phyloP scores from a whole-genome alignment of 2,113 vertebrate species.

The Proteles cristata region DNA sequence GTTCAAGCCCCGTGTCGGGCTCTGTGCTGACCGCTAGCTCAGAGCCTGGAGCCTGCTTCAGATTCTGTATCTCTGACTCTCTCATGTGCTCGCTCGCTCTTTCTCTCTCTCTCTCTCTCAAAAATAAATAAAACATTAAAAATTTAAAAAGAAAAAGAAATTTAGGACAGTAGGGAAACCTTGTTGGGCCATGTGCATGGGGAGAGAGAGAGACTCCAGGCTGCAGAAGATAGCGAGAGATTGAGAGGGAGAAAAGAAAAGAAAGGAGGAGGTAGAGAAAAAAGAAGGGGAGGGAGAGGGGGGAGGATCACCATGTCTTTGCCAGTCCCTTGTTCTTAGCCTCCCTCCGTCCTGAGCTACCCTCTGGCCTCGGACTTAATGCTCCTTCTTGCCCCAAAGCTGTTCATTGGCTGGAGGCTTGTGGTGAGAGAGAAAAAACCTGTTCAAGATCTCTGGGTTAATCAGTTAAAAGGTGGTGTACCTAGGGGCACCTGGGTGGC shows the following conservation, averaged over 20 bases:
- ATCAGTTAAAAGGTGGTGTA: neutral
- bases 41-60: no score
- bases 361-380: neutral
- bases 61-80: no score
- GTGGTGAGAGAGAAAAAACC: neutral
- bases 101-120: no score
- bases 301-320: neutral
- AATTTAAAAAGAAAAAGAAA: no score
- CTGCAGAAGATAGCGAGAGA: neutral
- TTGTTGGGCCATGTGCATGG: accelerated
- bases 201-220: neutral
- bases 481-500: neutral
- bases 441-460: neutral
- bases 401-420: neutral
- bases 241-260: no score
- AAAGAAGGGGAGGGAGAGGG: no score
- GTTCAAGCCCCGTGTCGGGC: no score
- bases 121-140: no score
- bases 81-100: no score
- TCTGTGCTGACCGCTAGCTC: no score
- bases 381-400: neutral
- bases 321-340: neutral
- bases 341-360: neutral
- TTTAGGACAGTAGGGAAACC: neutral
- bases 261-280: no score